Evolutionary conservation across 2,888 invertebrate genomes (phyloP).

Genomic region (Bombyx huttoni): DNA sequence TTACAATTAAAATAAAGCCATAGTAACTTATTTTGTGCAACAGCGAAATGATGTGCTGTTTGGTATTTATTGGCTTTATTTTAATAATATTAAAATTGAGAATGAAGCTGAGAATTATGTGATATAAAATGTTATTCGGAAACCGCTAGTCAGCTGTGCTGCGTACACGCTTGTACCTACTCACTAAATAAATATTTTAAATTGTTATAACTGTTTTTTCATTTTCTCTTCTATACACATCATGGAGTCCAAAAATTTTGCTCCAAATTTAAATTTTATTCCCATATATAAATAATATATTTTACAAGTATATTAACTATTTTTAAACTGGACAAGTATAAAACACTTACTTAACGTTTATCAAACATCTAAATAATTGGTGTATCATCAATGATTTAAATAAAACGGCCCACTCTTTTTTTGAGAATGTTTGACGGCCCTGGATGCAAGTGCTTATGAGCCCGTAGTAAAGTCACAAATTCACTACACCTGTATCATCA

Average conservation of each 20-base stretch:
- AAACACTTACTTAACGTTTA: no score
- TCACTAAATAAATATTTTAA: constrained; percentile 60
- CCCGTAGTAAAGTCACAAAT: no score
- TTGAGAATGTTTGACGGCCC: no score
- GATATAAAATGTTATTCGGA: constrained; percentile 49
- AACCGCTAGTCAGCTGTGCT: constrained; percentile 69
- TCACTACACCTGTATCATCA: no score
- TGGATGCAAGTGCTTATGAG: no score
- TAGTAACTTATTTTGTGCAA: background rate
- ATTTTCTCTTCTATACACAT: background rate
- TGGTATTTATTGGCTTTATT: constrained; percentile 16
- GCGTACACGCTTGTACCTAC: constrained; percentile 62
- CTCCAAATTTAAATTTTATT: no score
- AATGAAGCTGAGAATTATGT: constrained; percentile 44
- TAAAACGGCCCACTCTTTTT: no score
- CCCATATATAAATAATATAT: no score
- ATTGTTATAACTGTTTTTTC: constrained; percentile 27
- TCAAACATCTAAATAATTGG: no score
- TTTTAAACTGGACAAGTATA: no score
- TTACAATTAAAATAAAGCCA: background rate
- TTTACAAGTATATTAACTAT: no score
- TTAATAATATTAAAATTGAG: constrained; percentile 18
- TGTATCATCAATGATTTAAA: no score
- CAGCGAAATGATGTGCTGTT: background rate
- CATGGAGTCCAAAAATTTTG: background rate